Base-by-base conservation (phyloP, 2,797 vertebrate species). In the Vespertilio murinus region DNA sequence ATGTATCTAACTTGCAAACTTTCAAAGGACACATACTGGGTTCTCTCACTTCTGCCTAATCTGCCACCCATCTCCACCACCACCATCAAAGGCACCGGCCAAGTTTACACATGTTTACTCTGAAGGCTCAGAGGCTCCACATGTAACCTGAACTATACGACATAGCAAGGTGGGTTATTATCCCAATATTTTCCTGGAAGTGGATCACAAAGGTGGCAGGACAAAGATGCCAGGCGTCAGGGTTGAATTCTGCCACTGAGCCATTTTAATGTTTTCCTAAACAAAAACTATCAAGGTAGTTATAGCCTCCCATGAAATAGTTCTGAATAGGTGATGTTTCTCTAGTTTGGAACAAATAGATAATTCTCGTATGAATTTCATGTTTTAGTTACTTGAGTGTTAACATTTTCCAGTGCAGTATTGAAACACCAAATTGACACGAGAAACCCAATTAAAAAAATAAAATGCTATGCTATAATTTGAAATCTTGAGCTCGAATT, bases 21-120 rank as follows among this genome's bases (percentile, higher is more conserved):
- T 40, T 70, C 83, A 38, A 2, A 70, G 81, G 86, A 54, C 42
- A 69, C 42, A 38, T 65, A 89, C 77, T 33, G 79, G 28, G 35
- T 80, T 90, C 56, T 49, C 89, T 28, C 33, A 81, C 20, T 54
- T 64, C n/a, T 64, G 65, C 38, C 52, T 83, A 13, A 49, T 75
- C 38, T 52, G 35, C 88, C 17, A 18, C 2, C 81, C 85, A 83
- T 47, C 42, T 61, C 74, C 71, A 65, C 35, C 65, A 30, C 64
- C 59, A 52, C 42, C 42, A 4, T 70, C 91, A 95, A 94, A 17
- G 93, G 30, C 56, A 79, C 95, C 73, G 79, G 89, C 90, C 35
- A 95, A 52, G 18, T 69, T 38, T 70, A 59, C 40, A 77, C 0
- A 11, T 0, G 0, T 77, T 95, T 77, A 47, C 69, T 67, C 52